These are phyloP conservation scores for Pelmatolapia mariae DNA, from an alignment of 2,113 vertebrate species.

Conservation along the genomic window DNA sequence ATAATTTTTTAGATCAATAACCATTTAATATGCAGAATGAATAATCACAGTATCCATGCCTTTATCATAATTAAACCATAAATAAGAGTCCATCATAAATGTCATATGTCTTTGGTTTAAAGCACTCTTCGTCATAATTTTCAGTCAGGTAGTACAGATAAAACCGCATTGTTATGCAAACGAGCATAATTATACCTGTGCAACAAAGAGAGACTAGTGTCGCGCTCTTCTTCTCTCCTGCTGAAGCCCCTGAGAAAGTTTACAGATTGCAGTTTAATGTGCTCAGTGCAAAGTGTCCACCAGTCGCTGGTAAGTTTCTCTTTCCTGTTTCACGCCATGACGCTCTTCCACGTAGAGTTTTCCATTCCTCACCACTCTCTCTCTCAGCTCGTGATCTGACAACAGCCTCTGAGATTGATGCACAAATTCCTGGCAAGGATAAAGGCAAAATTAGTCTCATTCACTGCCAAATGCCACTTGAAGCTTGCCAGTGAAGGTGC, in stretches of 20 bases:
- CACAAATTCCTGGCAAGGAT: slow-evolving; percentile 83
- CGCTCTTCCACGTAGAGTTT: slow-evolving; percentile 72
- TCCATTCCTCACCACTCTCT: slow-evolving; percentile 69
- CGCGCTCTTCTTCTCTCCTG: background rate
- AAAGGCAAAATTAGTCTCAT: slow-evolving; percentile 17
- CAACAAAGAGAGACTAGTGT: background rate
- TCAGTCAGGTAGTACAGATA: background rate
- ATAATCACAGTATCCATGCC: background rate
- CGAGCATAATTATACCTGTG: background rate
- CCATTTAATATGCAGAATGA: background rate
- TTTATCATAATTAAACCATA: background rate
- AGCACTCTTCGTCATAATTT: background rate
- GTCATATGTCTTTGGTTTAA: slow-evolving; percentile 31
- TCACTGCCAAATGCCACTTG: slow-evolving; percentile 40
- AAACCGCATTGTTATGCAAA: background rate
- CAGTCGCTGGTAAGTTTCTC: slow-evolving; percentile 79
- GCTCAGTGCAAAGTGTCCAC: slow-evolving; percentile 64
- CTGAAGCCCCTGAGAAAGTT: slow-evolving; percentile 21
- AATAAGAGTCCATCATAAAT: background rate
- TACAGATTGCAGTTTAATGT: background rate
- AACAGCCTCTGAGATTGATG: slow-evolving; percentile 78
- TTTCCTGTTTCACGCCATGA: slow-evolving; percentile 77
- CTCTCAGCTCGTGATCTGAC: slow-evolving; percentile 66
- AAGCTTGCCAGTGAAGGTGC: slow-evolving; percentile 30
- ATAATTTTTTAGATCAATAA: background rate